Conservation (phyloP, 2,797 vertebrate species). For the Chelmon rostratus region DNA sequence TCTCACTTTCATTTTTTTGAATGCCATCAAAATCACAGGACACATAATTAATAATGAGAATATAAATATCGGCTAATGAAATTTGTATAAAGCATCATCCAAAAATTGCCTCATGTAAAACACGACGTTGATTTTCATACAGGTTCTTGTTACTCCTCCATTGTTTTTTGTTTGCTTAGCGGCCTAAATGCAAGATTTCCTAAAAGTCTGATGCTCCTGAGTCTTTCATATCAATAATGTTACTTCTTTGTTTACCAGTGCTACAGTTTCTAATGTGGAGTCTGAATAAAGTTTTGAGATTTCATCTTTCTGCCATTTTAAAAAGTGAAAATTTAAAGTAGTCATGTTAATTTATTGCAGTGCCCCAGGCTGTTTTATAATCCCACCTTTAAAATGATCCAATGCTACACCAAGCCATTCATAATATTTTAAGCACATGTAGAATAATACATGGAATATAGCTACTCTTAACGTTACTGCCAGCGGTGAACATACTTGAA, state of each 20-base stretch:
- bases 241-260: not conserved
- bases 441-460: not conserved
- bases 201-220: not conserved
- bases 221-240: not conserved
- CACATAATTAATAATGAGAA: constrained; percentile 49
- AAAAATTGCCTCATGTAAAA: constrained; percentile 11
- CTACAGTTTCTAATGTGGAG: not conserved
- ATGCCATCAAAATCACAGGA: constrained; percentile 46
- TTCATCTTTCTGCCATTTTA: not conserved
- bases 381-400: not conserved
- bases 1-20: constrained; percentile 46
- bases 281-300: not conserved
- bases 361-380: not conserved
- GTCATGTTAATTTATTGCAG: not conserved
- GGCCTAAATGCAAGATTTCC: not conserved
- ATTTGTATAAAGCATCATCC: constrained; percentile 33
- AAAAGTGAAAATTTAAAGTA: not conserved
- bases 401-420: not conserved
- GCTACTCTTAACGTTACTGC: not conserved
- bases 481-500: not conserved
- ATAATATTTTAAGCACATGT: not conserved
- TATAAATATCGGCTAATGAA: constrained; percentile 43
- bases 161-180: constrained; percentile 12
- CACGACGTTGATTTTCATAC: constrained; percentile 7
- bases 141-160: not conserved